Conservation (phyloP, 2,888 invertebrate species). For the Plebejus melissa region DNA sequence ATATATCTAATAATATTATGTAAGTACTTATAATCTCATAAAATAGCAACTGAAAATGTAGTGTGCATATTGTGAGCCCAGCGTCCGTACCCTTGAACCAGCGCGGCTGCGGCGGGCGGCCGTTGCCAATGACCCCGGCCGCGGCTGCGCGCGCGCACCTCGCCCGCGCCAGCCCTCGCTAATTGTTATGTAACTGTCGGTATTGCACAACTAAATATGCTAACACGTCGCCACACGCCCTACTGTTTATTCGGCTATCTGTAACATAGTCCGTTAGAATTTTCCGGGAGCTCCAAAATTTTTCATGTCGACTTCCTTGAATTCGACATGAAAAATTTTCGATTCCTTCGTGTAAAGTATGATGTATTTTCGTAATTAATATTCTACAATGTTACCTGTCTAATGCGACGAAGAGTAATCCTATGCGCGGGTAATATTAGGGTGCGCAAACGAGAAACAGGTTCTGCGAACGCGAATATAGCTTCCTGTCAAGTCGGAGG, state of each 20-base stretch:
- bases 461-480: constrained; percentile 67
- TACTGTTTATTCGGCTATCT: background rate
- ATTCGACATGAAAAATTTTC: background rate
- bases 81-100: constrained; percentile 75
- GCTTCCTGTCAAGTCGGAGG: constrained; percentile 70
- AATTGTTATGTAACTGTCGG: constrained; percentile 75
- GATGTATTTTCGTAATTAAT: background rate
- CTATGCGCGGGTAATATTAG: constrained; percentile 55
- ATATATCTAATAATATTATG: too few species aligned
- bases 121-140: constrained; percentile 79
- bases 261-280: background rate
- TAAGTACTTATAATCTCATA: too few species aligned
- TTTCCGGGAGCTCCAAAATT: background rate
- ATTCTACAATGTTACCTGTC: constrained; percentile 8
- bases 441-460: constrained; percentile 60
- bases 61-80: constrained; percentile 57
- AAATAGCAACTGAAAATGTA: constrained; percentile 17
- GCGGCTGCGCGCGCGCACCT: background rate
- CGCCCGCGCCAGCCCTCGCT: constrained; percentile 62
- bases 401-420: constrained; percentile 39
- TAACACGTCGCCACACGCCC: constrained; percentile 29
- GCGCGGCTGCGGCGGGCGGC: constrained; percentile 75
- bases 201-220: constrained; percentile 55
- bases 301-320: background rate
- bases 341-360: background rate